Evolutionary conservation across 2,113 vertebrate species (phyloP).

Genomic region (Micronycteris hirsuta): DNA sequence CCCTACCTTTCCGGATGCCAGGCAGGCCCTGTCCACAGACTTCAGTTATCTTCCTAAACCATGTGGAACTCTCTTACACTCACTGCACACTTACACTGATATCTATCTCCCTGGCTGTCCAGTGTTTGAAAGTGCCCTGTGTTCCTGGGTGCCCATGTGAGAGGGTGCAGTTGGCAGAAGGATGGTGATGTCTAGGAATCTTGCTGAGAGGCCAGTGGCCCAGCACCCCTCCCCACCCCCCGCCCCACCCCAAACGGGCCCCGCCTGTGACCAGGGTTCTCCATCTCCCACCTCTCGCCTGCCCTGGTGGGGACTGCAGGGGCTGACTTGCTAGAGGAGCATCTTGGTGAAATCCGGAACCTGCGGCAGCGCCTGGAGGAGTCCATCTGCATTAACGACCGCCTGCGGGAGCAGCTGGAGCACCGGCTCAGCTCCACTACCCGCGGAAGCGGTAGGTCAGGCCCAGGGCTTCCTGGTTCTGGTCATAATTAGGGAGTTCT

Average conservation of each 20-base stretch:
- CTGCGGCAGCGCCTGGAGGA: conserved; percentile 91
- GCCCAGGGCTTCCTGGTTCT: accelerated
- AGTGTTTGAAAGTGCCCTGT: not conserved
- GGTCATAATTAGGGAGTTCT: accelerated
- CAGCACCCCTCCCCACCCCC: too few species aligned
- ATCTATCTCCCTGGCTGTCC: not conserved
- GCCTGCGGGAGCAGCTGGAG: conserved; percentile 89
- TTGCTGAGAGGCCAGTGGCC: not conserved
- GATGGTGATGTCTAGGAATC: not conserved
- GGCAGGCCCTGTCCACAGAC: not conserved
- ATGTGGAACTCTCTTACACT: not conserved
- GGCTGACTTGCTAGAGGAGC: conserved; percentile 89
- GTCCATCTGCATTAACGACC: conserved; percentile 92
- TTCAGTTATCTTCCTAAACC: not conserved
- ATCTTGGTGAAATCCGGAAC: conserved; percentile 88
- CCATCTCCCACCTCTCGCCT: not conserved
- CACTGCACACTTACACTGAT: not conserved
- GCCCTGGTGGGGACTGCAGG: conserved; percentile 70
- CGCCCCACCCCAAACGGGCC: not conserved
- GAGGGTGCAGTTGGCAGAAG: not conserved
- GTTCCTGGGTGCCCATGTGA: not conserved
- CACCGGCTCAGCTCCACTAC: conserved; percentile 77
- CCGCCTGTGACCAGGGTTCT: not conserved
- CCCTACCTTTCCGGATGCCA: not conserved
- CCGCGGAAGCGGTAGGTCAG: conserved; percentile 76